Evolutionary conservation across 2,888 invertebrate genomes (phyloP).

Genomic region (Brachycybe producta): DNA sequence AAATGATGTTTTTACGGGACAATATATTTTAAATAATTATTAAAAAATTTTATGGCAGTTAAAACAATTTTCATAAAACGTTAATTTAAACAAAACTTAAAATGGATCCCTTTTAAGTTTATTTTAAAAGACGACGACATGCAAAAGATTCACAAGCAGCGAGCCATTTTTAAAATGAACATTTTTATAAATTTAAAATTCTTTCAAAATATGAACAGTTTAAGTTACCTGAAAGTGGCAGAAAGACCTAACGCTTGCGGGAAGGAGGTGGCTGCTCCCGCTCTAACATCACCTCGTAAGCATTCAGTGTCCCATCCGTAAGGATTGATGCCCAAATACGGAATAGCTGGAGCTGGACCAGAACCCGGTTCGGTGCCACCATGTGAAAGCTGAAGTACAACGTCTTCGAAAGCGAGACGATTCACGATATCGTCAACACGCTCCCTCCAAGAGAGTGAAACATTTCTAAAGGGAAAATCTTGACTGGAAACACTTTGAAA

Average conservation of each 20-base stretch:
- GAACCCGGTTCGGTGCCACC: slow-evolving; percentile 17
- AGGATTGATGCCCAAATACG: slow-evolving; percentile 18
- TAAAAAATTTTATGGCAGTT: too few species aligned
- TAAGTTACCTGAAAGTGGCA: slow-evolving; percentile 18
- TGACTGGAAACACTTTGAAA: background rate
- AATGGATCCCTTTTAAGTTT: too few species aligned
- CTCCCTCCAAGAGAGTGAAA: slow-evolving; percentile 15
- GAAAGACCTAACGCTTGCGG: slow-evolving; percentile 18
- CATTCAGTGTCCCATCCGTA: slow-evolving; percentile 20
- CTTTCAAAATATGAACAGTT: too few species aligned
- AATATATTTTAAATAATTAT: too few species aligned
- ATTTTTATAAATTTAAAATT: too few species aligned
- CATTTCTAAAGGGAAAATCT: slow-evolving; percentile 15
- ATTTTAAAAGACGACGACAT: too few species aligned
- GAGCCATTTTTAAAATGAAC: too few species aligned
- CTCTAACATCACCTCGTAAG: slow-evolving; percentile 14
- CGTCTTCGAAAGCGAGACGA: slow-evolving; percentile 16
- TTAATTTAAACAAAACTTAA: too few species aligned
- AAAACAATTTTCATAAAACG: too few species aligned
- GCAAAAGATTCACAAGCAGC: too few species aligned
- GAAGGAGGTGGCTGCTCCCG: slow-evolving; percentile 20
- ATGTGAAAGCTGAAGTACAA: slow-evolving; percentile 15
- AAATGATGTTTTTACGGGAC: too few species aligned
- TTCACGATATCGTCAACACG: slow-evolving; percentile 18
- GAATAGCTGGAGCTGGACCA: slow-evolving; percentile 19